A percentile compares a stretch with the other conserved stretches of the same genome.
Conservation (phyloP, 37 sponge, comb jelly and placozoan species). For the Spongia lamella region DNA sequence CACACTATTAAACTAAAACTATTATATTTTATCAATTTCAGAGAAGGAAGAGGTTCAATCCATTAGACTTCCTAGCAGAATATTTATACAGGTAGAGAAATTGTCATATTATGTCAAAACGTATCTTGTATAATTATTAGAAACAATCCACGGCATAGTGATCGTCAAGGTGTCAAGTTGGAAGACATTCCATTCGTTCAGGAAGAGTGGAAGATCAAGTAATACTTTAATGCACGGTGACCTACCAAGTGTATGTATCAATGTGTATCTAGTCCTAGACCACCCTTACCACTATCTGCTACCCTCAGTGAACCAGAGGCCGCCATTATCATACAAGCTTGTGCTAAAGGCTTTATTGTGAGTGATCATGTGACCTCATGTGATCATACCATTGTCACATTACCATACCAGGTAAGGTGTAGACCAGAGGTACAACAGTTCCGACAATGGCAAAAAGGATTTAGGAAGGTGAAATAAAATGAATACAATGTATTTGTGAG, state of each 20-base stretch:
- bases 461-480: constrained; percentile 10
- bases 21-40: constrained; percentile 1
- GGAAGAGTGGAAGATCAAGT: constrained; percentile 60
- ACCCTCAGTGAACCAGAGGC: constrained; percentile 86
- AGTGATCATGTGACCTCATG: too few relatives aligned
- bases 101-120: not conserved
- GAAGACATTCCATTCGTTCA: constrained; percentile 78
- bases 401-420: constrained; percentile 10
- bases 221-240: not conserved
- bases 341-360: constrained; percentile 69
- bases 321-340: constrained; percentile 77
- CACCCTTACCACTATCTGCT: constrained; percentile 80
- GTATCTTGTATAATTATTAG: constrained; percentile 22
- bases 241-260: not conserved
- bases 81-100: constrained; percentile 66
- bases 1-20: not conserved
- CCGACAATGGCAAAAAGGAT: constrained; percentile 62
- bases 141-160: constrained; percentile 51
- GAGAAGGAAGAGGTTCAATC: constrained; percentile 74
- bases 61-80: constrained; percentile 70
- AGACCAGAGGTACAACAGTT: constrained; percentile 22
- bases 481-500: not conserved
- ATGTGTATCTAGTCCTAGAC: constrained; percentile 67
- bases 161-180: constrained; percentile 40
- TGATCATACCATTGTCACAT: not conserved